These are phyloP conservation scores for Drosophila navojoa DNA, from an alignment of 1,140 invertebrate genomes.

Conservation along the genomic window DNA sequence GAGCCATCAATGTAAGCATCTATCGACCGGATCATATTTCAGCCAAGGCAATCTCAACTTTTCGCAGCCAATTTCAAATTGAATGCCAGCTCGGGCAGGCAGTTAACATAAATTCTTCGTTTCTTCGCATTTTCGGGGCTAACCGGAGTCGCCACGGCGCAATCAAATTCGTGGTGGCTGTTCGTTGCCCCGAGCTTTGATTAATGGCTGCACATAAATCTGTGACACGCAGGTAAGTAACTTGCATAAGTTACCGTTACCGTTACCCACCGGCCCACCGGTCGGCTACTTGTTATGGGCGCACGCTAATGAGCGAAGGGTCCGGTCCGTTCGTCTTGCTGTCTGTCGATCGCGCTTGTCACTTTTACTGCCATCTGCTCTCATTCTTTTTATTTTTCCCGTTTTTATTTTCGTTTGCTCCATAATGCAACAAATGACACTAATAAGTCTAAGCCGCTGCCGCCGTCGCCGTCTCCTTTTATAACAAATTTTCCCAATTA, in stretches of 20 bases:
- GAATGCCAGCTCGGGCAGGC: conserved; percentile 33
- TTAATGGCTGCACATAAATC: conserved; percentile 50
- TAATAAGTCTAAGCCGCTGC: conserved; percentile 35
- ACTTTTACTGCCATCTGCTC: conserved; percentile 17
- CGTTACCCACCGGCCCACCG: background rate
- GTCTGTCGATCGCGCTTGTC: conserved; percentile 40
- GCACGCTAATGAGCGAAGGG: conserved; percentile 35
- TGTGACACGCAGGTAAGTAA: conserved; percentile 41
- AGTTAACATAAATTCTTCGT: conserved; percentile 41
- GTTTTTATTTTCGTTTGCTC: background rate
- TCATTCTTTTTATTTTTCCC: background rate
- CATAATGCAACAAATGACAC: conserved; percentile 38
- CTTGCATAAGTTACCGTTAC: conserved; percentile 41
- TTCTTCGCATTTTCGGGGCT: background rate
- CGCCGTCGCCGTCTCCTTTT: background rate
- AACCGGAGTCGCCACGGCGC: conserved; percentile 25
- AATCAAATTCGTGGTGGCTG: conserved; percentile 34
- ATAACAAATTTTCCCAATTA: conserved; percentile 53
- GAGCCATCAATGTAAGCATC: conserved; percentile 6
- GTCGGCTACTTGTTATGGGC: conserved; percentile 42
- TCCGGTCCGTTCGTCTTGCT: no score
- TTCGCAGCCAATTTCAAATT: conserved; percentile 50
- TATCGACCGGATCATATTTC: conserved; percentile 31
- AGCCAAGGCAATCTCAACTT: conserved; percentile 40
- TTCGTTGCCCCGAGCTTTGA: conserved; percentile 29